These are phyloP conservation scores for Epinotia bilunana DNA, from an alignment of 2,888 invertebrate genomes.

Conservation along the genomic window DNA sequence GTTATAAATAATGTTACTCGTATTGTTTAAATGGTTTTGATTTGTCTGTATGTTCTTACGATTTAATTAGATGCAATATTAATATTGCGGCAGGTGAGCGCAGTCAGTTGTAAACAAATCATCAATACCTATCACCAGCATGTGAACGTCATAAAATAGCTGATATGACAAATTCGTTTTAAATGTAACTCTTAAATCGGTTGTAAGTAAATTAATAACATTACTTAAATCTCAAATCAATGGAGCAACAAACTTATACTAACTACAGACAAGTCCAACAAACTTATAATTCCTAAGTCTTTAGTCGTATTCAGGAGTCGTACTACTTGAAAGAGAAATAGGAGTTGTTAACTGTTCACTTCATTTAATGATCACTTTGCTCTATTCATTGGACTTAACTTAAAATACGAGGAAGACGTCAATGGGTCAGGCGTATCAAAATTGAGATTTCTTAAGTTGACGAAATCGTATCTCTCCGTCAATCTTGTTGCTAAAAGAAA, in stretches of 20 bases:
- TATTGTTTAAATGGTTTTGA: not conserved
- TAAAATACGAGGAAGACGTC: not conserved
- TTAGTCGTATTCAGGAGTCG: not conserved
- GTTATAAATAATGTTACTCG: not conserved
- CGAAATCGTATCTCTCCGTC: not conserved
- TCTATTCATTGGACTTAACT: conserved; percentile 23
- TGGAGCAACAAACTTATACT: not conserved
- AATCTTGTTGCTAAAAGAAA: not conserved
- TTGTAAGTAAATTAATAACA: not conserved
- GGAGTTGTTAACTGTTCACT: conserved; percentile 14
- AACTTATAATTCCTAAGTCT: not conserved
- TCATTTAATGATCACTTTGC: conserved; percentile 11
- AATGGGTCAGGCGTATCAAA: conserved; percentile 2
- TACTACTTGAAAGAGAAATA: conserved; percentile 16
- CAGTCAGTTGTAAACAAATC: no score
- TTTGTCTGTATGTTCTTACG: not conserved
- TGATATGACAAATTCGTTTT: not conserved
- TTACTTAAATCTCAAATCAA: not conserved
- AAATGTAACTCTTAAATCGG: not conserved
- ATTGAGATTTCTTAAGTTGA: not conserved
- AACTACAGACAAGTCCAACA: not conserved
- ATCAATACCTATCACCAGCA: no score
- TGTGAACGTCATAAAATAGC: no score
- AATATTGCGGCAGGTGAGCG: no score
- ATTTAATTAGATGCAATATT: not conserved